Conservation (phyloP, 2,113 vertebrate species). For the Podarcis raffonei region DNA sequence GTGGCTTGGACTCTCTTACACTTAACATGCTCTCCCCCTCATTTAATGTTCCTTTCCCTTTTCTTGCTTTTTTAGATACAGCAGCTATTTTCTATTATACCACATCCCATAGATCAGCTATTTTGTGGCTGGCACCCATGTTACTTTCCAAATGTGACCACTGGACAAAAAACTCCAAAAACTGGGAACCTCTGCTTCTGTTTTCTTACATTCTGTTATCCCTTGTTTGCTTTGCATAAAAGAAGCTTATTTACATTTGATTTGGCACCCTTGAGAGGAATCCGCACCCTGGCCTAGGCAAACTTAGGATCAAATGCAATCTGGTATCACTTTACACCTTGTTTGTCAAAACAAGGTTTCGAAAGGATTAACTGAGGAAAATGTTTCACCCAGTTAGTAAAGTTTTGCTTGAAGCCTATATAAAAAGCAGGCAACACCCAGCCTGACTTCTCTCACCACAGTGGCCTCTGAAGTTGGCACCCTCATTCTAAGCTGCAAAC, state of each 20-base stretch:
- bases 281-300: background rate
- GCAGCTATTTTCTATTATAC: too few relatives aligned
- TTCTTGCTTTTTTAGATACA: too few relatives aligned
- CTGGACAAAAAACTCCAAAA: too few relatives aligned
- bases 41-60: too few relatives aligned
- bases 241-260: background rate
- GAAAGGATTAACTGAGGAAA: background rate
- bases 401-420: background rate
- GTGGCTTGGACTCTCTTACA: too few relatives aligned
- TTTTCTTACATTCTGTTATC: background rate
- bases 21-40: too few relatives aligned
- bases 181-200: background rate
- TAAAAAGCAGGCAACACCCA: background rate
- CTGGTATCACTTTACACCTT: background rate
- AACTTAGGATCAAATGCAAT: background rate
- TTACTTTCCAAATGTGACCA: background rate
- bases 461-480: constrained; percentile 11
- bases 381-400: background rate
- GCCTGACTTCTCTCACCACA: rapidly evolving
- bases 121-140: too few relatives aligned
- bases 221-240: background rate
- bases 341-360: background rate
- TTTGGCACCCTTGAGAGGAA: background rate
- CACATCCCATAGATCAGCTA: too few relatives aligned
- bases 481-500: background rate